These are phyloP conservation scores for Hirtodrosophila histrioides DNA, from an alignment of 2,888 invertebrate species.

Conservation along the genomic window DNA sequence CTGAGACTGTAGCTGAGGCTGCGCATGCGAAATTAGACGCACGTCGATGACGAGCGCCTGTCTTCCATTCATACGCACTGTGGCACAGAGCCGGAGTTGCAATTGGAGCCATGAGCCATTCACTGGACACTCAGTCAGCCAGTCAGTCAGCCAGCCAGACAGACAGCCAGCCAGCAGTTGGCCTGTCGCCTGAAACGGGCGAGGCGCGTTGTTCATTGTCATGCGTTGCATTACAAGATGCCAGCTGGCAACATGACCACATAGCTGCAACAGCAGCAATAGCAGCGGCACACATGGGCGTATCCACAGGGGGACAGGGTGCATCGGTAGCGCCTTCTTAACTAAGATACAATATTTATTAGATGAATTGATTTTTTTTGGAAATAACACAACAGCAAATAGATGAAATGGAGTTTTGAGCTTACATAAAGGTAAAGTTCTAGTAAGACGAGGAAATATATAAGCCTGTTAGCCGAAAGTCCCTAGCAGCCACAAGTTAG, in stretches of 20 bases:
- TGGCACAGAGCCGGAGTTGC: conserved; percentile 43
- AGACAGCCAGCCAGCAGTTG: conserved; percentile 21
- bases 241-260: conserved; percentile 74
- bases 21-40: conserved; percentile 68
- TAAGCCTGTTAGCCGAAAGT: no score
- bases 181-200: conserved; percentile 30
- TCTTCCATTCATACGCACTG: conserved; percentile 74
- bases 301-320: no score
- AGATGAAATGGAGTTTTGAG: no score
- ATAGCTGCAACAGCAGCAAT: conserved; percentile 34
- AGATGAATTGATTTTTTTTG: no score
- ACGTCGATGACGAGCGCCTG: conserved; percentile 49
- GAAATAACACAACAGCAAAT: no score
- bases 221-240: conserved; percentile 83
- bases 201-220: conserved; percentile 74
- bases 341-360: no score
- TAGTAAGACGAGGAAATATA: no score
- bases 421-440: no score
- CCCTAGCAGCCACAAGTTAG: no score
- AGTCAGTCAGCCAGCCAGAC: conserved; percentile 6
- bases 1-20: conserved; percentile 29
- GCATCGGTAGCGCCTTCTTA: conserved; percentile 5
- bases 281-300: conserved; percentile 21
- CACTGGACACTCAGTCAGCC: conserved; percentile 33
- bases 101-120: conserved; percentile 34